These are phyloP conservation scores for Salvator merianae DNA, from an alignment of 2,113 vertebrate species.

Conservation along the genomic window DNA sequence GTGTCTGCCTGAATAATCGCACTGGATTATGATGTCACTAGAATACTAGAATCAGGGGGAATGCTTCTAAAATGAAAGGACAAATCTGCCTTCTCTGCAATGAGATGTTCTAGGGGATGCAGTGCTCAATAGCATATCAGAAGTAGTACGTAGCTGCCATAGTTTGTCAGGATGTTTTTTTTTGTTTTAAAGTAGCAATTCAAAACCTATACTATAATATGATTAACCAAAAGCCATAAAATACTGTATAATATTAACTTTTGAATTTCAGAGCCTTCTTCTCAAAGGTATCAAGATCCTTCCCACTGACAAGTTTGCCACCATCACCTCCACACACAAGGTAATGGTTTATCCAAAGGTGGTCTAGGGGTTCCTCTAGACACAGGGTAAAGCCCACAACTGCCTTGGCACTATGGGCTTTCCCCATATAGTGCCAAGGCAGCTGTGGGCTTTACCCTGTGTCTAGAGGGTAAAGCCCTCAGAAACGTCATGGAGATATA, in stretches of 20 bases:
- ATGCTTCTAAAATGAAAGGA: background rate
- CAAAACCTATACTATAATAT: no score
- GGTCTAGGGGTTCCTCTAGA: no score
- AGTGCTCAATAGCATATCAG: background rate
- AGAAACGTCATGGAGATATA: no score
- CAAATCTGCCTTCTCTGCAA: background rate
- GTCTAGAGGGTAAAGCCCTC: no score
- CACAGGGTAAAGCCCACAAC: no score
- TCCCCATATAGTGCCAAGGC: no score
- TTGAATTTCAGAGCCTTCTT: background rate
- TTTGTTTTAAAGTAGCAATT: no score
- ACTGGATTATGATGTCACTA: background rate
- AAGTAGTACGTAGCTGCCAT: background rate
- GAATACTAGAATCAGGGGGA: background rate
- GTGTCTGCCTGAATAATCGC: background rate
- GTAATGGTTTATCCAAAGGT: no score
- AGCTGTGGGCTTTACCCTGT: no score
- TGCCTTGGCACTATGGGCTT: no score
- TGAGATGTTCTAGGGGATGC: background rate
- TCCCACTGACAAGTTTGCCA: no score
- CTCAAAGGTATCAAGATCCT: background rate
- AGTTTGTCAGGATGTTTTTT: background rate
- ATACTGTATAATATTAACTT: background rate
- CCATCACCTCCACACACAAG: no score
- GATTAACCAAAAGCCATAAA: background rate